Conservation (phyloP, 2,888 invertebrate genomes). For the Dryocosmus kuriphilus region DNA sequence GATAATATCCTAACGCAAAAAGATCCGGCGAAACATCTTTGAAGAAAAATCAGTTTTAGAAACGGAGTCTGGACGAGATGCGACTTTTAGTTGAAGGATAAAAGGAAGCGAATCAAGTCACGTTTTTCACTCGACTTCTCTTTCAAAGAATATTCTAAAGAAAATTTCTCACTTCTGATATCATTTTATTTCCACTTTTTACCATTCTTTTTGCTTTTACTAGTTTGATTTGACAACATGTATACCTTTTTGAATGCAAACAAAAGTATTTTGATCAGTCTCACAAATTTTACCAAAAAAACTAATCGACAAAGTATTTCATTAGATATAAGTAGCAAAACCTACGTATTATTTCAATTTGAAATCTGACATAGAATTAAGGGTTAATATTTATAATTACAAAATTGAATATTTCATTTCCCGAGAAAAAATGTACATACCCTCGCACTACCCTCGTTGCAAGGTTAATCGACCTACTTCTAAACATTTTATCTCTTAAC, state of each 20-base stretch:
- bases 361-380: too few species aligned
- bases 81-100: constrained; percentile 23
- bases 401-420: neutral
- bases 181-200: constrained; percentile 1
- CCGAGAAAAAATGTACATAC: neutral
- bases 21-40: neutral
- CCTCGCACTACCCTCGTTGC: neutral
- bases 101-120: constrained; percentile 23
- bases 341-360: too few species aligned
- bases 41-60: constrained; percentile 1
- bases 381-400: too few species aligned
- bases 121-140: constrained; percentile 16
- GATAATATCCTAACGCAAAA: constrained; percentile 6
- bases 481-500: constrained; percentile 17
- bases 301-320: too few species aligned
- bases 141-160: constrained; percentile 7
- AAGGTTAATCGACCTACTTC: constrained; percentile 26
- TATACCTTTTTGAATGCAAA: too few species aligned
- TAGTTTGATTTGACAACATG: too few species aligned
- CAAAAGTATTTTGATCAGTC: too few species aligned
- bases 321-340: too few species aligned
- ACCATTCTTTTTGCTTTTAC: neutral
- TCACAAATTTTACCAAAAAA: too few species aligned
- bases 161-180: neutral
- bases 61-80: constrained; percentile 5